A percentile compares a stretch with the other conserved stretches of the same genome.
Evolutionary conservation across 1,140 invertebrate species (phyloP).

Genomic region (Drosophila malerkotliana): DNA sequence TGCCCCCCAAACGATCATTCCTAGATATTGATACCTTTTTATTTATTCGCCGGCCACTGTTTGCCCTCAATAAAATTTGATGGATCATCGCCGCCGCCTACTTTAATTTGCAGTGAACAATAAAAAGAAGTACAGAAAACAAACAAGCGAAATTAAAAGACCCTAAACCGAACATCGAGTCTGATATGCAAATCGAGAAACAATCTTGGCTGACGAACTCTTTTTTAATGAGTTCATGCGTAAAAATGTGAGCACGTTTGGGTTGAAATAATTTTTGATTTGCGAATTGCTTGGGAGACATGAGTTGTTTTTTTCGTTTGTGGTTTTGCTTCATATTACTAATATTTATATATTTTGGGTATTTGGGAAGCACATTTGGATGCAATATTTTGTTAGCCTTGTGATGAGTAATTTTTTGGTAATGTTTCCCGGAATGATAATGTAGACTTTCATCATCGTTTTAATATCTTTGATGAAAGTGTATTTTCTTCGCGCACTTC

Average conservation of each 20-base stretch:
- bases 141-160: conserved; percentile 28
- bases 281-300: conserved; percentile 15
- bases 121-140: conserved; percentile 14
- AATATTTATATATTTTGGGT: conserved; percentile 4
- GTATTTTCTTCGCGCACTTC: not conserved
- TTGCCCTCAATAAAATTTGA: conserved; percentile 65
- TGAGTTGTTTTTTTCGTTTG: conserved; percentile 10
- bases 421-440: too few species aligned
- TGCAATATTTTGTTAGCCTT: not conserved
- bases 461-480: not conserved
- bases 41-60: conserved; percentile 33
- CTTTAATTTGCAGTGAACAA: conserved; percentile 22
- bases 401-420: conserved; percentile 4
- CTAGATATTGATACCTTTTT: conserved; percentile 19
- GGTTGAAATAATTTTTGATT: conserved; percentile 44
- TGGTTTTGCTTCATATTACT: not conserved
- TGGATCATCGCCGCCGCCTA: conserved; percentile 55
- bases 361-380: conserved; percentile 14
- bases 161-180: conserved; percentile 30
- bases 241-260: conserved; percentile 22
- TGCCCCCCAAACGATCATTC: conserved; percentile 16
- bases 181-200: conserved; percentile 48
- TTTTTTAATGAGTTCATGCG: conserved; percentile 60
- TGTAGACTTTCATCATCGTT: too few species aligned
- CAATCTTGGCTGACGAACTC: conserved; percentile 19